A percentile compares a stretch with the other conserved stretches of the same genome.
Conservation (phyloP, 2,113 vertebrate genomes). For the Ptilorrhoa leucosticta region DNA sequence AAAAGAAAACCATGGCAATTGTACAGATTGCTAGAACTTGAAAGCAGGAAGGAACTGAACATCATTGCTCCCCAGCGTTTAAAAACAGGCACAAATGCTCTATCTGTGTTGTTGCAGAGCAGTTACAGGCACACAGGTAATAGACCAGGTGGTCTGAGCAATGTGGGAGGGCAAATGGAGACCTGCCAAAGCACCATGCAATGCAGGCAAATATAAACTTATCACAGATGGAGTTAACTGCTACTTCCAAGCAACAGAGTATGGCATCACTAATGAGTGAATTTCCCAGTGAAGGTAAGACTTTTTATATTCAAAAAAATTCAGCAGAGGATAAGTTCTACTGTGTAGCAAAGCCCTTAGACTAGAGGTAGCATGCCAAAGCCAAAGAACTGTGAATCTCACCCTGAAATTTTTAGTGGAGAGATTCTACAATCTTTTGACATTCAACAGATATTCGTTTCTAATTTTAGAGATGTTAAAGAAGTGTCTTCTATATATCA, state of each 20-base stretch:
- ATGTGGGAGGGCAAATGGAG: neutral
- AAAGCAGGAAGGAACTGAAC: neutral
- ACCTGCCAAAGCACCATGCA: neutral
- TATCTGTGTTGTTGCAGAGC: neutral
- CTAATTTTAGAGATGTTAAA: neutral
- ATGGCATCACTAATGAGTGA: neutral
- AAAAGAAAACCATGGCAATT: neutral
- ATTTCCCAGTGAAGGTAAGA: neutral
- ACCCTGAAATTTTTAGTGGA: neutral
- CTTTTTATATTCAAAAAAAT: neutral
- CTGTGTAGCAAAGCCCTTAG: neutral
- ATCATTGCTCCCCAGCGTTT: neutral
- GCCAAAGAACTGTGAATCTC: neutral
- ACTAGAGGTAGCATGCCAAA: neutral
- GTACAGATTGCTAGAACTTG: neutral
- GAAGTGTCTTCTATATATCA: neutral
- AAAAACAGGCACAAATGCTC: neutral
- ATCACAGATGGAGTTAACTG: neutral
- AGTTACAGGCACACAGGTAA: neutral
- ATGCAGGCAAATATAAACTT: neutral
- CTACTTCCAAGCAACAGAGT: neutral
- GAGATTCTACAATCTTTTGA: neutral
- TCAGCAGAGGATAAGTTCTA: neutral
- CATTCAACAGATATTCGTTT: neutral
- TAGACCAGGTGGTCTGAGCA: neutral